Evolutionary conservation across 2,888 invertebrate genomes (phyloP), one percentile per base, ranked within the genome.

Genomic region (Chymomyza fuscimana): DNA sequence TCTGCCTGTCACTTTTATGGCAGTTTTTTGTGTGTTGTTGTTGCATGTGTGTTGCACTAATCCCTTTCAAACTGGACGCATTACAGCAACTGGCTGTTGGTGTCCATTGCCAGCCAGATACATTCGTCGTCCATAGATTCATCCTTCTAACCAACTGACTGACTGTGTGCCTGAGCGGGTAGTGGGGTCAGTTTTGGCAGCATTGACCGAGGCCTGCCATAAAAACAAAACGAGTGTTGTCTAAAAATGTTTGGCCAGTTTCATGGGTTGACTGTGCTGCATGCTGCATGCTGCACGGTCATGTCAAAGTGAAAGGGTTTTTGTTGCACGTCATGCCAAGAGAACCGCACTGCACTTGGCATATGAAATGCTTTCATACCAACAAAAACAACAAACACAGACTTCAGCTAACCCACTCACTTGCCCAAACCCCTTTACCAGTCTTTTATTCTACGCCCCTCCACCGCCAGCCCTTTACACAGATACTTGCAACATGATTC

Each of bases 261-360:
- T 25, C 12, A 46, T 46, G 40, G 58, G 58, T 25, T 58, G 58
- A 0, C 58, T 25, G 25, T 19, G 56, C 58, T 54, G 52, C 12
- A 46, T 46, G 12, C 40, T 10, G 40, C 12, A 46, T 46, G 12
- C 40, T 9, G 40, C 12, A 40, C 9, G 51, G 73, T 52, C 70
- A 70, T 67, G 68, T 86, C 88, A 84, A 79, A 84, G 88, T 86
- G 83, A 87, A 87, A 87, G 87, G 83, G 86, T 76, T 87, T 46
- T 79, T 74, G 69, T 65, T 63, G 62, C 65, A 70, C 61, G 68
- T 67, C 67, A 67, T 32, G 67, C 67, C 70, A 66, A 32, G 32
- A 56, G 63, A 72, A 76, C 76, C 67, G 71, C 74, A 74, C 66
- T 74, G 73, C 82, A 74, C 74, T 29, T 67, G 64, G 66, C 77